A percentile compares a stretch with the other conserved stretches of the same genome.
phyloP scores from a whole-genome alignment of 2,113 vertebrate species.

The Aphelocoma coerulescens region DNA sequence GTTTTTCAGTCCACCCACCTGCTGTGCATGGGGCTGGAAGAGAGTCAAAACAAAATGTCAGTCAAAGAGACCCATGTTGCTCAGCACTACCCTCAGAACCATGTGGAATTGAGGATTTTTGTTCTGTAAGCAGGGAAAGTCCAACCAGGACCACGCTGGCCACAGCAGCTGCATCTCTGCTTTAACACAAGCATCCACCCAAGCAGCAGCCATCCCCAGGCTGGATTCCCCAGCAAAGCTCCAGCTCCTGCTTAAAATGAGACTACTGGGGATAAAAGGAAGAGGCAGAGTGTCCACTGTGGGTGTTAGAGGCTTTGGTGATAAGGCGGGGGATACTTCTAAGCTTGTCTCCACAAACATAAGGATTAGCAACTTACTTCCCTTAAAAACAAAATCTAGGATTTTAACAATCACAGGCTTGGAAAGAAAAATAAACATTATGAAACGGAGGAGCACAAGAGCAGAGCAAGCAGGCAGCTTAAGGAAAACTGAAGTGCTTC shows the following conservation, averaged over 20 bases:
- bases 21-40: not conserved
- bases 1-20: not conserved
- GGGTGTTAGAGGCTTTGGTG: not conserved
- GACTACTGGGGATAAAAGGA: not conserved
- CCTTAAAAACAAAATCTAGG: slow-evolving; percentile 35
- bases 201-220: not conserved
- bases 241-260: not conserved
- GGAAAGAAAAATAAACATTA: slow-evolving; percentile 42
- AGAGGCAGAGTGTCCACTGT: not conserved
- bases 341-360: slow-evolving; percentile 55
- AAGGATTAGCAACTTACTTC: slow-evolving; percentile 51
- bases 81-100: not conserved
- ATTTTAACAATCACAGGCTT: slow-evolving; percentile 32
- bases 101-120: not conserved
- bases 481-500: not conserved
- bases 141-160: not conserved
- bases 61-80: not conserved
- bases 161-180: not conserved
- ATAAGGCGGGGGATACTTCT: slow-evolving; percentile 17
- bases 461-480: not conserved
- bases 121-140: not conserved
- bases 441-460: not conserved
- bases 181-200: not conserved
- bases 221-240: not conserved
- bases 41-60: not conserved